Percentiles rank a stretch among this genome's conserved stretches.
Conservation (phyloP, 2,888 invertebrate species). For the Auanema sp. region DNA sequence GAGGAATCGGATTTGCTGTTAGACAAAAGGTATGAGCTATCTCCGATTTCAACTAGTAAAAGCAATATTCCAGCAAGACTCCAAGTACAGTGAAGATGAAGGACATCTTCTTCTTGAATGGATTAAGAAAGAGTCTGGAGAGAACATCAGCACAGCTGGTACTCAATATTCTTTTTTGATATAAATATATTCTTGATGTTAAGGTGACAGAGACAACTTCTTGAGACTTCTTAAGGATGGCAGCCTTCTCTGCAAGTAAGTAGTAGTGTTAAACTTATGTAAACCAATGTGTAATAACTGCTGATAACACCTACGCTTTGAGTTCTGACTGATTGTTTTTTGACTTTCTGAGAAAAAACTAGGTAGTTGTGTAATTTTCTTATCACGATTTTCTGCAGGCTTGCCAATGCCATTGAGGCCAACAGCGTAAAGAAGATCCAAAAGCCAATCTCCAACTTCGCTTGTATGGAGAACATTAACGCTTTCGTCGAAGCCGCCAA, state of each 20-base stretch:
- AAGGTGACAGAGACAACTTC: slow-evolving; percentile 86
- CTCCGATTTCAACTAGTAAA: no score
- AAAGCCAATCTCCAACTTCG: slow-evolving; percentile 86
- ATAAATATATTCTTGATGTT: slow-evolving; percentile 1
- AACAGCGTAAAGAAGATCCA: slow-evolving; percentile 89
- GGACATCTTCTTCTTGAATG: slow-evolving; percentile 90
- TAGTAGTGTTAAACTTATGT: slow-evolving; percentile 3
- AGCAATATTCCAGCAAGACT: slow-evolving; percentile 77
- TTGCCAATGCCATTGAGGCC: slow-evolving; percentile 83
- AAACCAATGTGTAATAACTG: neutral
- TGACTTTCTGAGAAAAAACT: neutral
- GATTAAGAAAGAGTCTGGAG: slow-evolving; percentile 84
- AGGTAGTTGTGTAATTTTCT: neutral
- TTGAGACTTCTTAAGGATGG: slow-evolving; percentile 87
- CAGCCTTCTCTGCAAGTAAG: slow-evolving; percentile 83
- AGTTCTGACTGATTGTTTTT: neutral
- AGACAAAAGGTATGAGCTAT: slow-evolving; percentile 50
- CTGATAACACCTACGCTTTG: neutral
- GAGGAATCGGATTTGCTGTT: slow-evolving; percentile 62
- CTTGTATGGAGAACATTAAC: slow-evolving; percentile 98
- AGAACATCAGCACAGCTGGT: slow-evolving; percentile 76
- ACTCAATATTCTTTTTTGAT: neutral
- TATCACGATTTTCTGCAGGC: slow-evolving; percentile 68
- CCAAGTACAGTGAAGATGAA: slow-evolving; percentile 92
- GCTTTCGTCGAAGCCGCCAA: slow-evolving; percentile 84